A percentile compares a stretch with the other conserved stretches of the same genome.
These are phyloP conservation scores for Gavialis gangeticus DNA, from an alignment of 2,113 vertebrate species.

Conservation along the genomic window DNA sequence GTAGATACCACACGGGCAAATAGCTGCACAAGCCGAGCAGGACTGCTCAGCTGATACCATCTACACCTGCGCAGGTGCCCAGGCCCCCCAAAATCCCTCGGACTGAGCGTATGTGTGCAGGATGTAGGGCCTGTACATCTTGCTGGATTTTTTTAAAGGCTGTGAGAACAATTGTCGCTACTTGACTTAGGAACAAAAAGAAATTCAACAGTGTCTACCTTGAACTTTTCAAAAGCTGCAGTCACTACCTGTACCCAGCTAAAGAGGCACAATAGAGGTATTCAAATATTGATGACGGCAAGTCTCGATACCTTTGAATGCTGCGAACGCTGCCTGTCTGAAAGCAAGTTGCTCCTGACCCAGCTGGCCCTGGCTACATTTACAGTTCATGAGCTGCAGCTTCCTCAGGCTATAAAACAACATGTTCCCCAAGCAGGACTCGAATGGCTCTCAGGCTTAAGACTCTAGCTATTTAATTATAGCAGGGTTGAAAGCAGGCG, in stretches of 20 bases:
- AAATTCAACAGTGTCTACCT: neutral
- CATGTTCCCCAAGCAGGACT: neutral
- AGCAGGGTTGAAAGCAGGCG: neutral
- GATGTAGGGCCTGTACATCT: rapidly evolving
- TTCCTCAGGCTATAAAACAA: rapidly evolving
- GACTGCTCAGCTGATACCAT: neutral
- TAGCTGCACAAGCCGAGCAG: neutral
- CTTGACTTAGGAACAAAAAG: neutral
- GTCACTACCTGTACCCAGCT: rapidly evolving
- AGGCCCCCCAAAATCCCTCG: rapidly evolving
- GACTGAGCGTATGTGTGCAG: neutral
- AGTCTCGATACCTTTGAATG: rapidly evolving
- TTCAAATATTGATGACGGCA: slow-evolving; percentile 43
- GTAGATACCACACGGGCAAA: neutral
- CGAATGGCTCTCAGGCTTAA: neutral
- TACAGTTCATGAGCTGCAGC: rapidly evolving
- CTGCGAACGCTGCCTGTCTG: neutral
- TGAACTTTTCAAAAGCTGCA: neutral
- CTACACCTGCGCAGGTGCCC: rapidly evolving
- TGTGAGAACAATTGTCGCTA: neutral
- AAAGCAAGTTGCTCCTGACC: neutral
- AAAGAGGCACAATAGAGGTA: neutral
- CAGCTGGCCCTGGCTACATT: rapidly evolving
- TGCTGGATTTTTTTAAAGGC: neutral
- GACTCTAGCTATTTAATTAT: neutral